These are phyloP conservation scores for Sebastes cheni DNA, from an alignment of 2,797 vertebrate genomes.

Conservation along the genomic window DNA sequence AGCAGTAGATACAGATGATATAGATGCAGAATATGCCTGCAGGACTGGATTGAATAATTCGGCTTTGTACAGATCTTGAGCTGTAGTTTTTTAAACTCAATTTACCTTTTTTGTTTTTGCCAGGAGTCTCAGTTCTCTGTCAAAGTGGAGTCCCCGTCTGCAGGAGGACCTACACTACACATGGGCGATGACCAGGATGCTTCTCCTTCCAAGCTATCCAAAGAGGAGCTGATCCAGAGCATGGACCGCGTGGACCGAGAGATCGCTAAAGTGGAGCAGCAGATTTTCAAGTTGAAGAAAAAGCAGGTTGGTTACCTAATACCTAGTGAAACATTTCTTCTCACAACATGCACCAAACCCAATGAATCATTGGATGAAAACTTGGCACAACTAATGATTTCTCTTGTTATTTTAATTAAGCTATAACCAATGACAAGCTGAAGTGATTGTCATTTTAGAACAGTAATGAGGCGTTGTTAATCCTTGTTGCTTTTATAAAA, in stretches of 20 bases:
- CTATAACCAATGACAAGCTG: not conserved
- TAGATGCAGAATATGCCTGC: not conserved
- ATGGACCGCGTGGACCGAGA: constrained; percentile 99
- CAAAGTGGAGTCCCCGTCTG: constrained; percentile 88
- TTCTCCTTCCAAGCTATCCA: constrained; percentile 97
- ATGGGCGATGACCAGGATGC: constrained; percentile 92
- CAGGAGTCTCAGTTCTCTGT: constrained; percentile 89
- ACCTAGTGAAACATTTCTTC: not conserved
- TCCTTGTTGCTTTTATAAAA: constrained; percentile 1
- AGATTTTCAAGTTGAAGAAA: constrained; percentile 98
- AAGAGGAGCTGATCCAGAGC: constrained; percentile 98
- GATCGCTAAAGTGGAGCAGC: constrained; percentile 98
- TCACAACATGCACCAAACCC: constrained; percentile 4
- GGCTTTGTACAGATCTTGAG: not conserved
- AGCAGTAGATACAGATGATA: not conserved
- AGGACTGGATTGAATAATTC: not conserved
- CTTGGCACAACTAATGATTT: not conserved
- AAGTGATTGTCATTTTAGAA: not conserved
- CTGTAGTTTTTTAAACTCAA: not conserved
- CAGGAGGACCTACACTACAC: constrained; percentile 83
- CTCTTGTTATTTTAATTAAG: not conserved
- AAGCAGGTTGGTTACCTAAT: constrained; percentile 88
- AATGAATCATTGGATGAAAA: not conserved
- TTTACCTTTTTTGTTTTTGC: not conserved
- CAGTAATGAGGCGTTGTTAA: not conserved